Conservation (phyloP, 2,113 vertebrate genomes). For the Gracilinanus agilis region DNA sequence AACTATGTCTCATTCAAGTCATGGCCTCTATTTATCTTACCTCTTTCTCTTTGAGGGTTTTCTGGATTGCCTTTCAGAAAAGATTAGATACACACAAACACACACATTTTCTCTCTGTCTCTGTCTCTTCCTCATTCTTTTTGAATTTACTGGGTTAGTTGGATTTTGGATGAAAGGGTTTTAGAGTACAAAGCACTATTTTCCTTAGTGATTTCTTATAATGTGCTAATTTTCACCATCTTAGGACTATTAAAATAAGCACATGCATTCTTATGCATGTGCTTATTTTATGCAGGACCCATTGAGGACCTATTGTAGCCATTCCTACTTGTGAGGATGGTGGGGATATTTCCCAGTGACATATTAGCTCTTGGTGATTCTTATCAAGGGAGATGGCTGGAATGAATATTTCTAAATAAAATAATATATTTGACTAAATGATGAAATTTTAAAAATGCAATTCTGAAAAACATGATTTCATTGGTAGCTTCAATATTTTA, state of each 20-base stretch:
- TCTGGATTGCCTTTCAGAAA: background rate
- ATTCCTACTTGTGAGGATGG: background rate
- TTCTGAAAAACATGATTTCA: background rate
- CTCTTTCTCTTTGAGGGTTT: background rate
- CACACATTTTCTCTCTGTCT: too few species aligned
- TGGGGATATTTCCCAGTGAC: background rate
- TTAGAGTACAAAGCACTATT: conserved; percentile 39
- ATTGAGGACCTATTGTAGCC: background rate
- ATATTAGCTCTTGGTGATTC: too few species aligned
- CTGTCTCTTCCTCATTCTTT: too few species aligned
- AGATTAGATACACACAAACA: background rate
- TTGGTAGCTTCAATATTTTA: background rate
- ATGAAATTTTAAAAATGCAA: background rate
- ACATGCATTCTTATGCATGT: background rate
- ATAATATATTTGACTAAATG: background rate
- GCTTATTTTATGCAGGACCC: background rate
- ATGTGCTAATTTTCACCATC: conserved; percentile 14
- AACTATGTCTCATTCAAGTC: background rate
- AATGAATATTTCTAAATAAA: background rate
- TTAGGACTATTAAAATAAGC: conserved; percentile 7
- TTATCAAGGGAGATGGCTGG: background rate
- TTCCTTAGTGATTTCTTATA: conserved; percentile 45
- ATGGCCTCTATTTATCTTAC: background rate
- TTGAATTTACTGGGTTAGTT: conserved; percentile 22
- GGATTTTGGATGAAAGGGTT: conserved; percentile 24